These are phyloP conservation scores for Phengaris alcon DNA, from an alignment of 2,888 invertebrate genomes.

Conservation along the genomic window DNA sequence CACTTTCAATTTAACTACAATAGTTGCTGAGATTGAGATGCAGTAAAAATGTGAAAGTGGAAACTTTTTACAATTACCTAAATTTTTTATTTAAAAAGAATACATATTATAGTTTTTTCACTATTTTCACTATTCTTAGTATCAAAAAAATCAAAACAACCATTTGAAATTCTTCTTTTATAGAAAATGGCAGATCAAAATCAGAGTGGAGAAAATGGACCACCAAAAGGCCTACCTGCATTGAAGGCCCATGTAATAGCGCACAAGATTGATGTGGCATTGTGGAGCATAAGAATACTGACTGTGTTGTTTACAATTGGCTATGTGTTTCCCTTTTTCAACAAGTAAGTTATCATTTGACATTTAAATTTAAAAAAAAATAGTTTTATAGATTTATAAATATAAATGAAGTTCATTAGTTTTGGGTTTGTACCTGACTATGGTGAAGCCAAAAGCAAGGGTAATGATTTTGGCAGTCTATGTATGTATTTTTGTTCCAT, in stretches of 20 bases:
- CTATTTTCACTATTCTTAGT: not conserved
- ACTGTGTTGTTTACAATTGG: slow-evolving; percentile 90
- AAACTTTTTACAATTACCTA: not conserved
- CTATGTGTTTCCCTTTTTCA: slow-evolving; percentile 92
- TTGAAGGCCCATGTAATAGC: slow-evolving; percentile 86
- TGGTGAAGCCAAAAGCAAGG: no score
- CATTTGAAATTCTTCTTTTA: slow-evolving; percentile 32
- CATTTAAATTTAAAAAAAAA: not conserved
- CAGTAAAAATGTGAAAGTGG: slow-evolving; percentile 23
- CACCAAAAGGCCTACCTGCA: slow-evolving; percentile 80
- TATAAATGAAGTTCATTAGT: no score
- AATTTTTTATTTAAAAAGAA: not conserved
- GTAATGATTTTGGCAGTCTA: no score
- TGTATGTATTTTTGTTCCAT: no score
- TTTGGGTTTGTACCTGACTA: no score
- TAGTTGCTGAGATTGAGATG: slow-evolving; percentile 29
- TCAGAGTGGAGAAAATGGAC: slow-evolving; percentile 65
- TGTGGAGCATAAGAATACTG: slow-evolving; percentile 92
- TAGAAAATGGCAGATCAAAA: slow-evolving; percentile 63
- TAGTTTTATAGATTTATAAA: not conserved
- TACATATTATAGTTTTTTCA: no score
- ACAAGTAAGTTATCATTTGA: slow-evolving; percentile 80
- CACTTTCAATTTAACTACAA: slow-evolving; percentile 31
- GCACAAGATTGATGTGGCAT: slow-evolving; percentile 91
- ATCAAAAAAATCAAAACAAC: not conserved